Base-by-base conservation (phyloP, 2,888 invertebrate species). In the Tenthredo scrophulariae region DNA sequence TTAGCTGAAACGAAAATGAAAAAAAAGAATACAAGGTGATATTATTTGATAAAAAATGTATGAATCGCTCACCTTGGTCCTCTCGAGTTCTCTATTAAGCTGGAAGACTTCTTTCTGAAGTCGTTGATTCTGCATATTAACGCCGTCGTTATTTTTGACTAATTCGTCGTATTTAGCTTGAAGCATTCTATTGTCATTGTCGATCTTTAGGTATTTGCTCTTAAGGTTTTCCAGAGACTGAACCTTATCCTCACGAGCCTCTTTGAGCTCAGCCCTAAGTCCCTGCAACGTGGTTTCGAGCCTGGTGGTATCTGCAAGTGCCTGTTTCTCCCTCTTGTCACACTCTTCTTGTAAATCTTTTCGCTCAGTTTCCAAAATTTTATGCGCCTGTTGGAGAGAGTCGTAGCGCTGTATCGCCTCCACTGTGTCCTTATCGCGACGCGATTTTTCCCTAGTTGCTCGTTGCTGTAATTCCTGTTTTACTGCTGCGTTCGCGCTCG, bases 381-480 rank as follows among this genome's bases (percentile, higher is more conserved):
- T 93, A 85, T 91, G 91, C 0, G 89, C 89, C 79, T 93, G 93
- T 54, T 93, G 92, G 37, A 93, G 86, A 0, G 93, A 91, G 58
- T 92, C 92, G 85, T 89, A 92, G 65, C 91, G 89, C 84, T 92
- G 92, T 89, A 89, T 88, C 22, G 93, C 91, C 72, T 93, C 93
- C 6, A 91, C 83, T 62, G 90, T 91, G 84, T 92, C 91, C 75
- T 92, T 92, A 79, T 93, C 93, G 0, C 92, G 87, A 4, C 92
- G 87, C 0, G 92, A 90, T 84, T 92, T 92, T 74, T 93, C 93
- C 1, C 89, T 88, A 1, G 90, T 89, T 1, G 92, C 92, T 5
- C 92, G 91, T 74, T 93, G 91, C 85, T 93, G 92, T 7, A 93
- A 88, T 85, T 93, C 93, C 84, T 93, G 91, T 80, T 92, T 93